Percentiles rank a stretch among this genome's conserved stretches.
Evolutionary conservation across 2,888 invertebrate genomes (phyloP).

Genomic region (Craniophora ligustri): DNA sequence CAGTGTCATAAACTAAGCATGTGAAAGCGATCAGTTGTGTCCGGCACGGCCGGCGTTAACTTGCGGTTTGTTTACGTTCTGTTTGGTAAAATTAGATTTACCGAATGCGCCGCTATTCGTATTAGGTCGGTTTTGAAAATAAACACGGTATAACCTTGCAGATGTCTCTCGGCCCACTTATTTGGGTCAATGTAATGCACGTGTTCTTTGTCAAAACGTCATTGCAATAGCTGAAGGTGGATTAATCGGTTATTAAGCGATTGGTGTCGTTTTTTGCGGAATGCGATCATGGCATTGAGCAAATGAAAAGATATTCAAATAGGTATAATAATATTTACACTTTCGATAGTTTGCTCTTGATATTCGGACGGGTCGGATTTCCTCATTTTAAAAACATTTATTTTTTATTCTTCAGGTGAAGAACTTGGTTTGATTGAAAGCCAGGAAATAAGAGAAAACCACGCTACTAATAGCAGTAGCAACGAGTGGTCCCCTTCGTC

Average conservation of each 20-base stretch:
- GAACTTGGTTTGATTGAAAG: conserved; percentile 83
- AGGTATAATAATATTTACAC: conserved; percentile 13
- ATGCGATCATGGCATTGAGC: conserved; percentile 39
- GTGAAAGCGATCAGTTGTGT: conserved; percentile 69
- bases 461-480: conserved; percentile 78
- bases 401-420: conserved; percentile 76
- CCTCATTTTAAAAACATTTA: conserved; percentile 3
- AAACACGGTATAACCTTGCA: conserved; percentile 84
- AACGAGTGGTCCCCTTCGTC: conserved; percentile 83
- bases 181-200: conserved; percentile 87
- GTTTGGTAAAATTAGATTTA: conserved; percentile 84
- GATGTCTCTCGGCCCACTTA: conserved; percentile 79
- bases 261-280: conserved; percentile 41
- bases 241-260: conserved; percentile 48
- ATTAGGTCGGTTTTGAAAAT: conserved; percentile 86
- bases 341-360: conserved; percentile 19
- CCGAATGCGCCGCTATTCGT: conserved; percentile 80
- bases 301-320: conserved; percentile 24
- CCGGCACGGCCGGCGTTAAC: conserved; percentile 69
- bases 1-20: conserved; percentile 73
- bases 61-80: conserved; percentile 86
- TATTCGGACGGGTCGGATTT: conserved; percentile 16
- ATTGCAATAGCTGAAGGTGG: conserved; percentile 61
- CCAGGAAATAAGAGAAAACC: conserved; percentile 81
- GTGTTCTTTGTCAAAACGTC: conserved; percentile 77